Evolutionary conservation across 2,113 vertebrate species (phyloP).

Genomic region (Helogale parvula): DNA sequence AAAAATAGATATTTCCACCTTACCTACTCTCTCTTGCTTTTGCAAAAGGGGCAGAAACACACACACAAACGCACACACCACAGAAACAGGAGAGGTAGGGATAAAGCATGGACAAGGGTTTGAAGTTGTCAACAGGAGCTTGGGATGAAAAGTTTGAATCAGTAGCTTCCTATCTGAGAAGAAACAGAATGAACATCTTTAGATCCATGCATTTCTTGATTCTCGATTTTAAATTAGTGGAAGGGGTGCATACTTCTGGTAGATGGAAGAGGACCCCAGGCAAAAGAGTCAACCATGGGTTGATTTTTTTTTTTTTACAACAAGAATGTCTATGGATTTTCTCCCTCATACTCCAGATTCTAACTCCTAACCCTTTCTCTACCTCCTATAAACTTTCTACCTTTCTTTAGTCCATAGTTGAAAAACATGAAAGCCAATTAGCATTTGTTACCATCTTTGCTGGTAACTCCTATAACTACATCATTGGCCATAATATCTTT

Average conservation of each 20-base stretch:
- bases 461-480: neutral
- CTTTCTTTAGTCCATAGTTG: neutral
- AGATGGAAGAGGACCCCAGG: neutral
- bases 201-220: neutral
- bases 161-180: neutral
- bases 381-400: neutral
- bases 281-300: neutral
- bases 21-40: neutral
- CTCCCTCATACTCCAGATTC: neutral
- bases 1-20: neutral
- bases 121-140: neutral
- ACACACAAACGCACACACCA: neutral
- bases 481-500: neutral
- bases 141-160: neutral
- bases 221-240: neutral
- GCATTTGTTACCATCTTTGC: neutral
- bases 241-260: neutral
- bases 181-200: neutral
- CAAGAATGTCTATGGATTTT: neutral
- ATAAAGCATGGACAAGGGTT: neutral
- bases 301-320: neutral
- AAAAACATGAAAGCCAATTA: neutral
- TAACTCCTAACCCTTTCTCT: neutral
- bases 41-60: neutral
- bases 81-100: neutral